Conservation (phyloP, 1,140 invertebrate species). For the Drosophila watanabei region DNA sequence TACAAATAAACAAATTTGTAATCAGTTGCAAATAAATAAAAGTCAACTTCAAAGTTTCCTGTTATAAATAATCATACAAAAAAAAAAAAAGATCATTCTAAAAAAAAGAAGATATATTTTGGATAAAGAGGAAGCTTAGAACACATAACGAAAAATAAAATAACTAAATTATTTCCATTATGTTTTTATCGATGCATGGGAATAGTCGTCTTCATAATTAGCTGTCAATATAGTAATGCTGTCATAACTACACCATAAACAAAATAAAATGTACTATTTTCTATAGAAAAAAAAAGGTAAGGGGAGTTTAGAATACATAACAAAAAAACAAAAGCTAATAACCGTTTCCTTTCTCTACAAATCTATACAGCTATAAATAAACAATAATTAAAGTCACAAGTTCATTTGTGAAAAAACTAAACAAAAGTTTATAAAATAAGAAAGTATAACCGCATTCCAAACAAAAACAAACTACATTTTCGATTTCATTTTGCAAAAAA, state of each 20-base stretch:
- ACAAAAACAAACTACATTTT: constrained; percentile 3
- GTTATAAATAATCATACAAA: neutral
- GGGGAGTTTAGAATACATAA: neutral
- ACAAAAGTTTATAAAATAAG: constrained; percentile 2
- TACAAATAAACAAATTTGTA: neutral
- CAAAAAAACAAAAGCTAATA: neutral
- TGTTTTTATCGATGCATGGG: too few relatives aligned
- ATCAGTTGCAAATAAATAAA: neutral
- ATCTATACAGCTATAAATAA: neutral
- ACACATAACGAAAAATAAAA: too few relatives aligned
- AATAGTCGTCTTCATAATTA: too few relatives aligned
- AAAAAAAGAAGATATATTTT: too few relatives aligned
- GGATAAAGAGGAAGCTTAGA: too few relatives aligned
- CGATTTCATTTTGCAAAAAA: constrained; percentile 18
- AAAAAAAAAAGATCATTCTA: neutral
- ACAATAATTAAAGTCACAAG: neutral
- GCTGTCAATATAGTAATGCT: too few relatives aligned
- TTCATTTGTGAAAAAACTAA: neutral
- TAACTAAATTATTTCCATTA: too few relatives aligned
- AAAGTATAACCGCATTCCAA: constrained; percentile 13
- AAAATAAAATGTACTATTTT: neutral
- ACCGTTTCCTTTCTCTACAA: neutral
- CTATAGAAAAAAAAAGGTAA: neutral
- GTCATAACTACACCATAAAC: too few relatives aligned
- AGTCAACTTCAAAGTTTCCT: neutral